A percentile compares a stretch with the other conserved stretches of the same genome.
Evolutionary conservation across 1,140 invertebrate genomes (phyloP).

Genomic region (Frieseomelitta varia): DNA sequence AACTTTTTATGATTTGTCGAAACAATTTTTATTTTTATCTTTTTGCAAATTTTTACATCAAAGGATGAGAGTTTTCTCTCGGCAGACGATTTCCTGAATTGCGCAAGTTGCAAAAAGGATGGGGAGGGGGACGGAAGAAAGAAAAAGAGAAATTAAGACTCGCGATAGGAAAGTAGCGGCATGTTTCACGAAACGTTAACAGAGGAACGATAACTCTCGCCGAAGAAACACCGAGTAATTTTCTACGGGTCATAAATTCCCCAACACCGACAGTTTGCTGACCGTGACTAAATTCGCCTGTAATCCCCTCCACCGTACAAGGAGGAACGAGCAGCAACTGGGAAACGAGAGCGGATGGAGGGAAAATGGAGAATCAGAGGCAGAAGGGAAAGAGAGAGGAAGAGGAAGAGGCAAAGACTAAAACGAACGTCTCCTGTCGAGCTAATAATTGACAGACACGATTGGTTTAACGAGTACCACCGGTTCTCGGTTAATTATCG

Average conservation of each 20-base stretch:
- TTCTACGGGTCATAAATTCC: slow-evolving; percentile 4
- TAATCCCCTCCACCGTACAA: background rate
- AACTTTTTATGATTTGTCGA: no score
- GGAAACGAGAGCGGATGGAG: background rate
- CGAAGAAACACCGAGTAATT: slow-evolving; percentile 5
- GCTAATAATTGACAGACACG: background rate
- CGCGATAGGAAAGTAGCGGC: background rate
- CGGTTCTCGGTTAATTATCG: slow-evolving; percentile 54
- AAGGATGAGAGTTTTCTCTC: no score
- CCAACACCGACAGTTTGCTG: background rate
- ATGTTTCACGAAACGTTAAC: slow-evolving; percentile 1
- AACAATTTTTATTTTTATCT: no score
- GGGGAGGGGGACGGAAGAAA: no score
- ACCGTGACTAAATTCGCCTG: background rate
- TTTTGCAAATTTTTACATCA: no score
- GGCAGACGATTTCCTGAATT: no score
- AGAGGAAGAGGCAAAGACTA: background rate
- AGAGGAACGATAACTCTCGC: background rate
- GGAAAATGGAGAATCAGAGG: background rate
- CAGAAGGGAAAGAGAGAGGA: background rate
- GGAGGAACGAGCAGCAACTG: background rate
- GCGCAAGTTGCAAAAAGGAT: no score
- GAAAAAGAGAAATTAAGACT: background rate
- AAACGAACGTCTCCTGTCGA: background rate
- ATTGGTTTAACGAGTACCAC: slow-evolving; percentile 1